Base-by-base conservation (phyloP, 1,140 invertebrate species). In the Alviniconcha marisindica region DNA sequence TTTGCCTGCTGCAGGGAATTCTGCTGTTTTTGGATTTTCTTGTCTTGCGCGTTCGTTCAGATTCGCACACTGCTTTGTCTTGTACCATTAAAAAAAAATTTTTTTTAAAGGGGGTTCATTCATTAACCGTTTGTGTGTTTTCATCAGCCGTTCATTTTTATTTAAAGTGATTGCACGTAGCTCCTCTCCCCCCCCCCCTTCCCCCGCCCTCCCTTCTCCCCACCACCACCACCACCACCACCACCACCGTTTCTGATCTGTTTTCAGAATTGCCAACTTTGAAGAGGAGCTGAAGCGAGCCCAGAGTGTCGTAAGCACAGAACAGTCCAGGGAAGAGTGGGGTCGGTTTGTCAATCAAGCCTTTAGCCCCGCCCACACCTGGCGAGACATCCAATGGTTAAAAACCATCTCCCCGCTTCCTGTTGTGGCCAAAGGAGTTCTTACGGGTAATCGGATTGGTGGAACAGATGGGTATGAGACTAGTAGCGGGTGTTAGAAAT, bases 371-470 rank as follows among this genome's bases (percentile, higher is more conserved):
- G 82, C 87, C n/a, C 69, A 85, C 44, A 87, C 83, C 14, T 89
- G 88, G 88, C 92, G 96, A 21, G 97, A 98, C 91, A 94, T 99
- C 0, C 92, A 94, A 71, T 98, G 97, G 97, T 92, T 99, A 0
- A 96, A 96, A 92, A 80, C 86, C 7, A 89, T 93, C 56, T 97
- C 97, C 0, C 94, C 94, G 10, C 91, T 99, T 24, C 97, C 98
- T 1, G 95, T 99, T 36, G 94, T 99, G 56, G 93, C 97, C 0
- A 99, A 99, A 94, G 98, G 98, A 28, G 95, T 99, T 81, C 92
- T 99, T 40, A 97, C 97, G 79, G 95, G 95, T 4, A 96, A n/a
- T 14, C 28, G 28, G 7, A n/a, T 15, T 24, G 24, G 56, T 24
- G 10, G 56, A n/a, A 60, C 7, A 24, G 56, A 3, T 60, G 24